These are phyloP conservation scores for Acrobasis suavella DNA, from an alignment of 2,888 invertebrate genomes.

Conservation along the genomic window DNA sequence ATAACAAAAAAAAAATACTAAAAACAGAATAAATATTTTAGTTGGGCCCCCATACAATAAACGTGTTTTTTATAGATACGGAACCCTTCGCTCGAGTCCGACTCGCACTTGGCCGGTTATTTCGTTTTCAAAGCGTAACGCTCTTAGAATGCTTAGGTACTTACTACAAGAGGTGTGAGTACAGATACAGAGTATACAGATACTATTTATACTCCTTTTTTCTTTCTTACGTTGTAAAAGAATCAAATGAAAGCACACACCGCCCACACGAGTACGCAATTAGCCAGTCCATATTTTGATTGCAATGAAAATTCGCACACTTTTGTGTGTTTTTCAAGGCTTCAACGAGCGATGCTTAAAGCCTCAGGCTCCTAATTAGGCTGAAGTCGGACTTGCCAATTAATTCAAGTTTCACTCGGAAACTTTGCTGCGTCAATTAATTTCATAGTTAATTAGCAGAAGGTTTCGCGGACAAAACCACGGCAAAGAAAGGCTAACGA, in stretches of 20 bases:
- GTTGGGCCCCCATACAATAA: too few species aligned
- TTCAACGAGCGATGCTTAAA: constrained; percentile 78
- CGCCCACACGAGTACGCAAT: constrained; percentile 42
- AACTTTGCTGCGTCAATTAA: constrained; percentile 83
- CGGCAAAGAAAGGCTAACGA: constrained; percentile 79
- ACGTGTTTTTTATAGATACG: too few species aligned
- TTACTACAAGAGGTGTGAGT: too few species aligned
- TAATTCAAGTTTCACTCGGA: constrained; percentile 82
- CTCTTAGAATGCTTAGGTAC: too few species aligned
- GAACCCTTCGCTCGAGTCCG: too few species aligned
- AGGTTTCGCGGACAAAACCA: constrained; percentile 70
- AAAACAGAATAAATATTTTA: too few species aligned
- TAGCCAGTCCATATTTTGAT: constrained; percentile 45
- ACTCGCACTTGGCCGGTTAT: too few species aligned
- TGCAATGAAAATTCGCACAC: constrained; percentile 58
- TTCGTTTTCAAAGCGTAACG: too few species aligned
- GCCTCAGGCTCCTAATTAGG: constrained; percentile 82
- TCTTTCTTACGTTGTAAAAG: neutral
- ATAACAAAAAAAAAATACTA: too few species aligned
- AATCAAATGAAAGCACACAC: neutral
- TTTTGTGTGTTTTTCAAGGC: constrained; percentile 80
- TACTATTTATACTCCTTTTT: too few species aligned
- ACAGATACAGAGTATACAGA: too few species aligned
- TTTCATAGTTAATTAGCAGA: constrained; percentile 82
- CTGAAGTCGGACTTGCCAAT: constrained; percentile 82